These are phyloP conservation scores for Drosophila bocki DNA, from an alignment of 1,140 invertebrate species.

Conservation along the genomic window DNA sequence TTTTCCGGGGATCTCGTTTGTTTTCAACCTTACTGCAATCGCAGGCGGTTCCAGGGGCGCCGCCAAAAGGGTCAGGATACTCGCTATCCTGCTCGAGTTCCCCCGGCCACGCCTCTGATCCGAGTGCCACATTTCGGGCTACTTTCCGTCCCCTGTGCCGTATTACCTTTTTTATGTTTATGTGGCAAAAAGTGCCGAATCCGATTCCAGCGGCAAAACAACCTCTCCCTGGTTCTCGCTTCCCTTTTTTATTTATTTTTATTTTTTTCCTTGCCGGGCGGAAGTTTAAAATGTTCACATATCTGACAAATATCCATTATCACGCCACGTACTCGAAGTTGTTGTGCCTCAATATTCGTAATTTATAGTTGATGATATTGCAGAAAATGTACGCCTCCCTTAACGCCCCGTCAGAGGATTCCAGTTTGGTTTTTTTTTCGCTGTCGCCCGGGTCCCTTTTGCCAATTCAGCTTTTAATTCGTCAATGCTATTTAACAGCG, in stretches of 20 bases:
- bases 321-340: constrained; percentile 75
- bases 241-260: constrained; percentile 6
- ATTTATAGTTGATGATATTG: constrained; percentile 84
- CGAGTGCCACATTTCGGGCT: constrained; percentile 50
- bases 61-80: constrained; percentile 30
- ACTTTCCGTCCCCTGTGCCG: constrained; percentile 65
- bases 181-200: constrained; percentile 60
- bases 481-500: constrained; percentile 79
- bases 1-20: constrained; percentile 29
- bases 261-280: constrained; percentile 28
- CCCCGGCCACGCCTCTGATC: constrained; percentile 21
- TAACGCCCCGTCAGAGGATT: constrained; percentile 19
- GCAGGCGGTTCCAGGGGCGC: constrained; percentile 6
- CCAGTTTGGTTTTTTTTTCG: constrained; percentile 23
- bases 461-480: constrained; percentile 81
- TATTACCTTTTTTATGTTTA: constrained; percentile 83
- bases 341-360: constrained; percentile 79
- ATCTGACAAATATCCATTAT: constrained; percentile 84
- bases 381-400: constrained; percentile 60
- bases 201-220: constrained; percentile 52
- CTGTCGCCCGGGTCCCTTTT: constrained; percentile 41
- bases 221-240: constrained; percentile 13
- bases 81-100: constrained; percentile 13
- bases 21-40: constrained; percentile 70
- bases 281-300: constrained; percentile 81